phyloP scores from a whole-genome alignment of 1,140 invertebrate genomes.

The Lasioglossum baleicum region DNA sequence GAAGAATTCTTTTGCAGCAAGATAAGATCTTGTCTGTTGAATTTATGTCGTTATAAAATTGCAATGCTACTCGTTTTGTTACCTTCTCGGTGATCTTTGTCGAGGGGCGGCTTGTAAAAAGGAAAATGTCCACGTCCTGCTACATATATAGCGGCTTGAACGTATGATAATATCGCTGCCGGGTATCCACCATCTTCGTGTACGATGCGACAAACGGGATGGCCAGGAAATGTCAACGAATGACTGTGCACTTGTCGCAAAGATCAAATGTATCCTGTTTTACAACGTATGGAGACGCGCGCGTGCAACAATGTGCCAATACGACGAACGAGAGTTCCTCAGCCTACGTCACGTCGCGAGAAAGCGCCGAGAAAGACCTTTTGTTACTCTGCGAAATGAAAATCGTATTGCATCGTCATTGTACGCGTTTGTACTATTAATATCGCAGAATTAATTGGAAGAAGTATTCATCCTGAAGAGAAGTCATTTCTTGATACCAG shows the following conservation, averaged over 20 bases:
- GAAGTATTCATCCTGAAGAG: too few relatives aligned
- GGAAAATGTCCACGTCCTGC: conserved; percentile 4
- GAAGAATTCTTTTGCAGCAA: too few relatives aligned
- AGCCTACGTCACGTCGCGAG: neutral
- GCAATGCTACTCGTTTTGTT: neutral
- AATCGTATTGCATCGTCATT: neutral
- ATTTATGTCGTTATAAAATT: too few relatives aligned
- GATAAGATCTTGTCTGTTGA: too few relatives aligned
- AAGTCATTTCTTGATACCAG: too few relatives aligned
- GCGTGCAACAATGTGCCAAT: neutral
- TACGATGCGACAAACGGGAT: conserved; percentile 14
- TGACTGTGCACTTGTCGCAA: conserved; percentile 13
- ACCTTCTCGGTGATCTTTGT: conserved; percentile 5
- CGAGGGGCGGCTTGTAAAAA: conserved; percentile 5
- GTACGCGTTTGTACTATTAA: neutral
- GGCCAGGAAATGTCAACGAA: conserved; percentile 39
- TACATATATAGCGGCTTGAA: neutral
- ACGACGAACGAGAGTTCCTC: neutral
- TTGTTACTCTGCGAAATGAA: too few relatives aligned
- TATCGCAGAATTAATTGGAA: too few relatives aligned
- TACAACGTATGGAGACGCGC: neutral
- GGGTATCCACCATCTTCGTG: conserved; percentile 34
- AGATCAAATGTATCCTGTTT: conserved; percentile 13
- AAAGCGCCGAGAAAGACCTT: neutral
- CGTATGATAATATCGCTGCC: conserved; percentile 39